Percentiles rank a stretch among this genome's conserved stretches.
These are phyloP conservation scores for Holothuria scabra DNA, from an alignment of 53 echinoderm and acorn worm genomes.

Conservation along the genomic window DNA sequence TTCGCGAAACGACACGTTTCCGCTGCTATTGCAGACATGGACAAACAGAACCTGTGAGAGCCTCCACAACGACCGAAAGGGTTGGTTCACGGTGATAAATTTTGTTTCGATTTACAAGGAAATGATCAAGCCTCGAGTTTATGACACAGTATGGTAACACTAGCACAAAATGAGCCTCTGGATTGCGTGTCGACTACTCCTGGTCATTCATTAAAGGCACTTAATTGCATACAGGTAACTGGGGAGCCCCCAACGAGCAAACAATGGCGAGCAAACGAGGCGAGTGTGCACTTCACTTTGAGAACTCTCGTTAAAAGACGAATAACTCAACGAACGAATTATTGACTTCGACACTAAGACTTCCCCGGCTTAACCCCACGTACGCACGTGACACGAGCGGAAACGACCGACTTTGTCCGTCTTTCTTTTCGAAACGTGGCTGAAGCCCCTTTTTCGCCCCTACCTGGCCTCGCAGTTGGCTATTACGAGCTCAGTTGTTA, in stretches of 20 bases:
- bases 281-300: conserved; percentile 25
- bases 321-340: too few relatives aligned
- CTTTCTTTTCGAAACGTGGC: too few relatives aligned
- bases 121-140: conserved; percentile 40
- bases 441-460: too few relatives aligned
- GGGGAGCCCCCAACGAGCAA: conserved; percentile 43
- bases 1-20: conserved; percentile 14
- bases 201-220: conserved; percentile 37
- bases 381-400: too few relatives aligned
- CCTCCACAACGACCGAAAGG: conserved; percentile 41
- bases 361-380: too few relatives aligned
- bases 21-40: not conserved
- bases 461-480: too few relatives aligned
- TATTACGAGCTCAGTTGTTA: too few relatives aligned
- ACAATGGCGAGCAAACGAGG: conserved; percentile 31
- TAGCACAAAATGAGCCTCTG: conserved; percentile 6
- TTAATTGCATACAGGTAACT: conserved; percentile 34
- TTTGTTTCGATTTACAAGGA: conserved; percentile 42
- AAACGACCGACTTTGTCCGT: too few relatives aligned
- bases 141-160: conserved; percentile 7
- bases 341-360: too few relatives aligned
- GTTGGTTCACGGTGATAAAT: conserved; percentile 26
- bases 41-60: conserved; percentile 17
- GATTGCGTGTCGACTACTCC: conserved; percentile 22
- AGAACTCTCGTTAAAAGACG: conserved; percentile 12